These are phyloP conservation scores for Catotricha subobsoleta DNA, from an alignment of 2,888 invertebrate species.

Conservation along the genomic window DNA sequence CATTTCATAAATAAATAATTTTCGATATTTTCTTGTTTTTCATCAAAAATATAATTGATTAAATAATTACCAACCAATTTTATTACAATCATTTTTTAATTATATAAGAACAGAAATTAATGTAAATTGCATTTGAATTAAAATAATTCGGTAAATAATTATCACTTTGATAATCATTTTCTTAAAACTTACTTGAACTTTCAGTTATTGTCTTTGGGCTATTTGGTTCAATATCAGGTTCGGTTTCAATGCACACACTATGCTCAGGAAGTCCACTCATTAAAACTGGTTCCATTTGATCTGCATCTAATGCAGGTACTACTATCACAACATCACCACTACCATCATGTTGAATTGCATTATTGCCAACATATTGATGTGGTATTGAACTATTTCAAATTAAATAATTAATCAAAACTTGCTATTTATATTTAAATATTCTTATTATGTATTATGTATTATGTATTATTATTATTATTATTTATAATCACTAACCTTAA, in stretches of 20 bases:
- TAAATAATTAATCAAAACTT: too few species aligned
- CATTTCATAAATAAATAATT: too few species aligned
- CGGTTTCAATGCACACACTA: conserved; percentile 16
- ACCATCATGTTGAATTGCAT: conserved; percentile 16
- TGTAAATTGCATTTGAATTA: neutral
- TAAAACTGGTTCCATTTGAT: conserved; percentile 17
- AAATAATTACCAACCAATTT: too few species aligned
- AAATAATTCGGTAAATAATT: neutral
- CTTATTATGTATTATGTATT: too few species aligned
- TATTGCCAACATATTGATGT: conserved; percentile 23
- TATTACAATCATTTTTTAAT: too few species aligned
- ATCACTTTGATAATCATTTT: neutral
- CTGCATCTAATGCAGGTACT: conserved; percentile 31
- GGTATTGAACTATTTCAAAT: conserved; percentile 26
- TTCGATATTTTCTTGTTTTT: too few species aligned
- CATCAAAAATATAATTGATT: too few species aligned
- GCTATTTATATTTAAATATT: too few species aligned
- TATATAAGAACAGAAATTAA: too few species aligned
- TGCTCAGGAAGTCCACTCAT: conserved; percentile 16
- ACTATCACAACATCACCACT: conserved; percentile 34
- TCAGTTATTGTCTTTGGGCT: conserved; percentile 40
- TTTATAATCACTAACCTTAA: conserved; percentile 47
- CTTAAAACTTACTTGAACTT: conserved; percentile 40
- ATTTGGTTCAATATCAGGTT: conserved; percentile 30
- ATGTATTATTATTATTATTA: too few species aligned